Conservation (phyloP, 1,140 invertebrate species). For the Rhagoletis pomonella region DNA sequence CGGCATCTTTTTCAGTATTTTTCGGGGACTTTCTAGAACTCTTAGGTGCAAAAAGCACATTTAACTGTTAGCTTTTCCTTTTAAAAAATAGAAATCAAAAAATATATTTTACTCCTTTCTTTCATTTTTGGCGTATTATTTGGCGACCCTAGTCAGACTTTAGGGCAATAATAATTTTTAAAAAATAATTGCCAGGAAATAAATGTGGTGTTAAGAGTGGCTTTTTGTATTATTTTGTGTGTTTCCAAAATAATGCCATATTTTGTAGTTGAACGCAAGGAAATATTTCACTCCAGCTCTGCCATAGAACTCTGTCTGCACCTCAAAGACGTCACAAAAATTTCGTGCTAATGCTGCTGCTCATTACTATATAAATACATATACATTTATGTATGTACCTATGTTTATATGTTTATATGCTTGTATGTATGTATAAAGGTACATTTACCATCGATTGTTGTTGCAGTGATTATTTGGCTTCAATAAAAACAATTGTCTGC, state of each 20-base stretch:
- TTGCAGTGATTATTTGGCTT: constrained; percentile 26
- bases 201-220: too few relatives aligned
- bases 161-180: too few relatives aligned
- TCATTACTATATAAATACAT: background rate
- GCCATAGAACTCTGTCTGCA: background rate
- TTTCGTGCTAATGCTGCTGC: background rate
- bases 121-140: too few relatives aligned
- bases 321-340: background rate
- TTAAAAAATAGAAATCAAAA: too few relatives aligned
- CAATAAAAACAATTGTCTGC: background rate
- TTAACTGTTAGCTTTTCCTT: too few relatives aligned
- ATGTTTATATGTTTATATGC: too few relatives aligned
- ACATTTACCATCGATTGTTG: background rate
- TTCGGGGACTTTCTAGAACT: too few relatives aligned
- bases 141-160: too few relatives aligned
- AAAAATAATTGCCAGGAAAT: too few relatives aligned
- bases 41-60: too few relatives aligned
- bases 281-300: background rate
- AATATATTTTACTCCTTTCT: too few relatives aligned
- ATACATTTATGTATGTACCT: background rate
- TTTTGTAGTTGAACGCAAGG: background rate
- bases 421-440: background rate
- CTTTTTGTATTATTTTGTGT: background rate
- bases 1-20: too few relatives aligned
- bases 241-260: background rate